Evolutionary conservation across 2,797 vertebrate species (phyloP).

Genomic region (Lerista edwardsae): DNA sequence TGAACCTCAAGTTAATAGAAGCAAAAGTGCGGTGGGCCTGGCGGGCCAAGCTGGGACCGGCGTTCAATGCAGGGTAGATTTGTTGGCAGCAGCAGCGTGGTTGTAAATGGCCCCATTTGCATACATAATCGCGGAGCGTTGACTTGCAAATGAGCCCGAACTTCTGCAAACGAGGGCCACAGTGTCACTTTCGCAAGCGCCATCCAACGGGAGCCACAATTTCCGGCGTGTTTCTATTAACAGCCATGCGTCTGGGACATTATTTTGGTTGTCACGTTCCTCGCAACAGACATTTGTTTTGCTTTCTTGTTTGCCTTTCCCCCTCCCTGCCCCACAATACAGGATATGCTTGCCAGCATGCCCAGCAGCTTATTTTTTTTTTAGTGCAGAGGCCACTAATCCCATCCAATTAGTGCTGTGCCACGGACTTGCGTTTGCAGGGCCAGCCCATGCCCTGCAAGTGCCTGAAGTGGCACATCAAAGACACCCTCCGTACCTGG

Average conservation of each 20-base stretch:
- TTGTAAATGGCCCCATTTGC: constrained; percentile 42
- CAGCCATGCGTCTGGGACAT: not conserved
- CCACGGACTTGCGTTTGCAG: not conserved
- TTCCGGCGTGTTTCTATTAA: constrained; percentile 1
- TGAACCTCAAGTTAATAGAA: constrained; percentile 36
- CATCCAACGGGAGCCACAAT: not conserved
- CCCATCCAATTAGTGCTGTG: not conserved
- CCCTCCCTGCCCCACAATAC: not conserved
- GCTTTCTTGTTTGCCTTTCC: not conserved
- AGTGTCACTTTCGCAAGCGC: not conserved
- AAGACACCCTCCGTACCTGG: not conserved
- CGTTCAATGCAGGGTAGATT: constrained; percentile 26
- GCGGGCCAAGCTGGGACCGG: not conserved
- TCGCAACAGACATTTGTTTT: not conserved
- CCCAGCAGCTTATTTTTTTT: not conserved
- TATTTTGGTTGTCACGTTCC: not conserved
- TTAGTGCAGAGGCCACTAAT: not conserved
- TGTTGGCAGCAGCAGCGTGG: constrained; percentile 3
- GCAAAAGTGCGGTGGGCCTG: constrained; percentile 8
- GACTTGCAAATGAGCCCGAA: constrained; percentile 26
- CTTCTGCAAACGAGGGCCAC: not conserved
- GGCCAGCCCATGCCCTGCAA: no score
- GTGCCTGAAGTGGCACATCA: no score
- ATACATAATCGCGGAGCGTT: constrained; percentile 29
- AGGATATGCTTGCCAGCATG: not conserved